A percentile compares a stretch with the other conserved stretches of the same genome.
Evolutionary conservation across 2,113 vertebrate species (phyloP).

Genomic region (Pteropus alecto): DNA sequence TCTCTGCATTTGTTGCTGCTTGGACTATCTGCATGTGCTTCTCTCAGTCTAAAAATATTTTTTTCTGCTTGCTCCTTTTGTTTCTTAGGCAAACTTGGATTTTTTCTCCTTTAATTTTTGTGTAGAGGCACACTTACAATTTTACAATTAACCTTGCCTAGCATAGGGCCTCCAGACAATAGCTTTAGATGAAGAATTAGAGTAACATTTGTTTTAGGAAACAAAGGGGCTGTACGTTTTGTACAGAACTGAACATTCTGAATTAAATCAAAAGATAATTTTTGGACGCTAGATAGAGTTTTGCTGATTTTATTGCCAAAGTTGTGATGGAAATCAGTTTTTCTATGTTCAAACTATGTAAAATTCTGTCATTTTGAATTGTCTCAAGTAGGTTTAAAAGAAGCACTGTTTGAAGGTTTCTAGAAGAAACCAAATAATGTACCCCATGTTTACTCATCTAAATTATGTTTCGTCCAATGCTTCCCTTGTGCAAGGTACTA

Average conservation of each 20-base stretch:
- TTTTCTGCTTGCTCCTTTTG: background rate
- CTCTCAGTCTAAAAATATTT: background rate
- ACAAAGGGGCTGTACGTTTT: background rate
- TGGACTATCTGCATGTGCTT: background rate
- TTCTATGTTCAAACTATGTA: background rate
- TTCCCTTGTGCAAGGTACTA: background rate
- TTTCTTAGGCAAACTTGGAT: background rate
- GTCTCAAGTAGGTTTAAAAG: conserved; percentile 13
- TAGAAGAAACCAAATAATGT: background rate
- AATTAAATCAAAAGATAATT: background rate
- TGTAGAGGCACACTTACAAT: background rate
- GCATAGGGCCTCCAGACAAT: background rate
- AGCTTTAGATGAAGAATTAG: background rate
- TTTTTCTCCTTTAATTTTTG: background rate
- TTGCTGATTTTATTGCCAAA: background rate
- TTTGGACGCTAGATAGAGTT: background rate
- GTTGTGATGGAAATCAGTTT: background rate
- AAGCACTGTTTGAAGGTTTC: background rate
- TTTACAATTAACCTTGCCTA: background rate
- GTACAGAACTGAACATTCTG: background rate
- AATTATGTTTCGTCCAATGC: background rate
- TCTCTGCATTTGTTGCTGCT: background rate
- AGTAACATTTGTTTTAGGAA: background rate
- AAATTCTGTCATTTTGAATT: background rate
- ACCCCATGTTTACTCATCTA: background rate